Evolutionary conservation across 2,113 vertebrate species (phyloP).

Genomic region (Passer montanus): DNA sequence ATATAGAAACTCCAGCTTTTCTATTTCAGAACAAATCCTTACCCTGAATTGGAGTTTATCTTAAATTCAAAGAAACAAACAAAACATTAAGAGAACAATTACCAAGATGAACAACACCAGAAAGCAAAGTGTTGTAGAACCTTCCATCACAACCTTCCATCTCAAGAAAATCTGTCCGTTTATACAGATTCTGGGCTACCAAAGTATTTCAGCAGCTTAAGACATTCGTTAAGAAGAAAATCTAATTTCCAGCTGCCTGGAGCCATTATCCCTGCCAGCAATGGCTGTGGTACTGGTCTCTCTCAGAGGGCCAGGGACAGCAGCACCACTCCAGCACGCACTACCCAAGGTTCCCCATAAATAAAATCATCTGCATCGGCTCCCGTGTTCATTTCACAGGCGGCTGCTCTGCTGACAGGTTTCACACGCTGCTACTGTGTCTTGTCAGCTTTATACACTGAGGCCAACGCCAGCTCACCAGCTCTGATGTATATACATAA

Average conservation of each 20-base stretch:
- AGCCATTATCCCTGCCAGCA: background rate
- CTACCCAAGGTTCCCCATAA: conserved; percentile 66
- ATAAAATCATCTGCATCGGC: conserved; percentile 33
- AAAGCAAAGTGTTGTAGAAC: background rate
- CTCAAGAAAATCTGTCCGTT: background rate
- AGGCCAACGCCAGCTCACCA: conserved; percentile 49
- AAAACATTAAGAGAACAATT: background rate
- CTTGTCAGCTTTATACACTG: conserved; percentile 77
- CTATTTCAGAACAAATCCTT: background rate
- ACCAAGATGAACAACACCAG: background rate
- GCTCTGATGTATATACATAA: conserved; percentile 66
- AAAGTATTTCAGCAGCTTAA: background rate
- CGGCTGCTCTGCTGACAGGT: conserved; percentile 76
- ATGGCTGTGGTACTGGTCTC: fast-evolving
- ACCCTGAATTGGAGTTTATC: background rate
- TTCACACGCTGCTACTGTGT: conserved; percentile 61
- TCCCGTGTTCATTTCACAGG: conserved; percentile 80
- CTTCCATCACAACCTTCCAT: background rate
- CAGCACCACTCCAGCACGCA: background rate
- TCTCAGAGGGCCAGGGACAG: background rate
- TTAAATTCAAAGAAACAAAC: background rate
- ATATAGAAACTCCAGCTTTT: background rate
- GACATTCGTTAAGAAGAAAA: background rate
- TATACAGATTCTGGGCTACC: background rate
- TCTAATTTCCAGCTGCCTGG: background rate